Conservation (phyloP, 1,140 invertebrate genomes). For the Sycobia sp. region DNA sequence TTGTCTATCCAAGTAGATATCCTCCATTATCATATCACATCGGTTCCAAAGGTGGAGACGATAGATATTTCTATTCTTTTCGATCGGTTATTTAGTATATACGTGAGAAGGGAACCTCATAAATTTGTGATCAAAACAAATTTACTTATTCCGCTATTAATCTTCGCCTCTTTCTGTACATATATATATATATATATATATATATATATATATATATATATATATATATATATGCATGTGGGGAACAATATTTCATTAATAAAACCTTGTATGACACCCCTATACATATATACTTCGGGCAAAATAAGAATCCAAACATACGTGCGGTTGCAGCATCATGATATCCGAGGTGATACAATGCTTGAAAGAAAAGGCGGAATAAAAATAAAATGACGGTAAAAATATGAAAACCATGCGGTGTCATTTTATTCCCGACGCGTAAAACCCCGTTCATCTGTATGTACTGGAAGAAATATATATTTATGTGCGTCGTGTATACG, state of each 20-base stretch:
- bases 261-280: too few species aligned
- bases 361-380: background rate
- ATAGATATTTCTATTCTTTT: too few species aligned
- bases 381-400: background rate
- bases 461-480: too few species aligned
- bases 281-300: background rate
- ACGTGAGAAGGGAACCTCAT: slow-evolving; percentile 9
- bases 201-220: too few species aligned
- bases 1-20: too few species aligned
- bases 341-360: background rate
- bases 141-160: slow-evolving; percentile 27
- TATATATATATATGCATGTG: too few species aligned
- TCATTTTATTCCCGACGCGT: background rate
- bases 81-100: too few species aligned
- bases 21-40: too few species aligned
- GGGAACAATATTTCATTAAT: slow-evolving; percentile 17
- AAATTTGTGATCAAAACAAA: slow-evolving; percentile 24
- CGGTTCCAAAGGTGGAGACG: too few species aligned
- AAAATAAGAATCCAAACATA: slow-evolving; percentile 11
- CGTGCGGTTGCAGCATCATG: background rate
- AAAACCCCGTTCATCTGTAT: background rate
- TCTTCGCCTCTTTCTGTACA: background rate
- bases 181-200: background rate
- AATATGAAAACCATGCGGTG: slow-evolving; percentile 2
- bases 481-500: too few species aligned